These are phyloP conservation scores for Conomelus anceps DNA, from an alignment of 2,888 invertebrate genomes.

Conservation along the genomic window DNA sequence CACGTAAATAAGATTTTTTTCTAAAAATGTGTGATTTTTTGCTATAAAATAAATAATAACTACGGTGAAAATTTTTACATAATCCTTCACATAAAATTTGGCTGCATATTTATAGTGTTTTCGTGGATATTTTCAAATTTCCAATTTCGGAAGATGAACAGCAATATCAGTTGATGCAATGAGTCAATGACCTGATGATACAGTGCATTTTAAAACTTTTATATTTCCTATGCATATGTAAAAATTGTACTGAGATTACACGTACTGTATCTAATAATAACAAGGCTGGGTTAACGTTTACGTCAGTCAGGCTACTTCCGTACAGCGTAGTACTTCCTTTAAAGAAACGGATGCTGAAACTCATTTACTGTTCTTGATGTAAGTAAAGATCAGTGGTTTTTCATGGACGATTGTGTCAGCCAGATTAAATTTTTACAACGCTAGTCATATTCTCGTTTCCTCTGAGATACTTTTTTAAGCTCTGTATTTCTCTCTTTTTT, in stretches of 20 bases:
- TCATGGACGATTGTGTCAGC: background rate
- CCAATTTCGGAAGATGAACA: too few relatives aligned
- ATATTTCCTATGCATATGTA: background rate
- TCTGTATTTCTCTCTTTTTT: too few relatives aligned
- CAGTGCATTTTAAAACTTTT: background rate
- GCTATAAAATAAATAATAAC: too few relatives aligned
- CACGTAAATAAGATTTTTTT: too few relatives aligned
- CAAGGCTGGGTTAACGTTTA: background rate
- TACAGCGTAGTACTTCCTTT: background rate
- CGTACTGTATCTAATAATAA: background rate
- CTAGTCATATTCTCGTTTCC: too few relatives aligned
- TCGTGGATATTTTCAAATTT: too few relatives aligned
- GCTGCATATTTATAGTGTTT: too few relatives aligned
- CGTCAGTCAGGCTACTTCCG: background rate
- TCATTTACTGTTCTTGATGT: background rate
- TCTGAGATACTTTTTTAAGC: too few relatives aligned
- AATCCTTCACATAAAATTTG: too few relatives aligned
- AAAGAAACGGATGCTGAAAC: background rate
- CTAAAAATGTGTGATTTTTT: too few relatives aligned
- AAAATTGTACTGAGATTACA: background rate
- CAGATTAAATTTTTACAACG: background rate
- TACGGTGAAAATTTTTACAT: too few relatives aligned
- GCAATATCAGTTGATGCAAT: too few relatives aligned
- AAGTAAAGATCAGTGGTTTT: background rate
- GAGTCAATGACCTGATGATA: background rate